Percentiles rank a stretch among this genome's conserved stretches.
Evolutionary conservation across 1,140 invertebrate genomes (phyloP).

Genomic region (Penaeus vannamei): DNA sequence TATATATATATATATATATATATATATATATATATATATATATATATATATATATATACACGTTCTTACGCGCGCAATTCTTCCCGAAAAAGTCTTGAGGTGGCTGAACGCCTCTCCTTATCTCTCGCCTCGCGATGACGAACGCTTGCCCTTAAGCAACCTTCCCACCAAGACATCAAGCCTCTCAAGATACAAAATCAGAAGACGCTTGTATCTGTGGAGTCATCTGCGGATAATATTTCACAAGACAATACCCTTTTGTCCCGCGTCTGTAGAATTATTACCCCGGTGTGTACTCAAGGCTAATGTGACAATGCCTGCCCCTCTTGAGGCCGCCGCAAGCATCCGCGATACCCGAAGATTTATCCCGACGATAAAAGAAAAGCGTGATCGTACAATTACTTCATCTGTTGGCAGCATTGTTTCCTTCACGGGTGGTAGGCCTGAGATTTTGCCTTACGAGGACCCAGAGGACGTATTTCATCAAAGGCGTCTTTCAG

Average conservation of each 20-base stretch:
- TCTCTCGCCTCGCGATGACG: too few species aligned
- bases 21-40: too few species aligned
- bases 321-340: not conserved
- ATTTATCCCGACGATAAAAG: conserved; percentile 33
- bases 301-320: conserved; percentile 40
- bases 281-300: conserved; percentile 21
- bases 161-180: too few species aligned
- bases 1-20: too few species aligned
- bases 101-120: too few species aligned
- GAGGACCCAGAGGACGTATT: not conserved
- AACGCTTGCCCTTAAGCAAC: too few species aligned
- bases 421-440: conserved; percentile 41
- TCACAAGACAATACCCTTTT: conserved; percentile 43
- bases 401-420: conserved; percentile 42
- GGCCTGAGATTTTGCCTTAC: not conserved
- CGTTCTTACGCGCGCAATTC: too few species aligned
- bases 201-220: conserved; percentile 20
- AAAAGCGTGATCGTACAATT: conserved; percentile 42
- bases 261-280: conserved; percentile 1
- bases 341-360: not conserved
- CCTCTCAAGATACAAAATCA: too few species aligned
- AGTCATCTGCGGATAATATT: conserved; percentile 43
- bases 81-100: too few species aligned
- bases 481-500: conserved; percentile 30
- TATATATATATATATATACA: too few species aligned